Conservation (phyloP, 2,888 invertebrate species). For the Lasioglossum vierecki region DNA sequence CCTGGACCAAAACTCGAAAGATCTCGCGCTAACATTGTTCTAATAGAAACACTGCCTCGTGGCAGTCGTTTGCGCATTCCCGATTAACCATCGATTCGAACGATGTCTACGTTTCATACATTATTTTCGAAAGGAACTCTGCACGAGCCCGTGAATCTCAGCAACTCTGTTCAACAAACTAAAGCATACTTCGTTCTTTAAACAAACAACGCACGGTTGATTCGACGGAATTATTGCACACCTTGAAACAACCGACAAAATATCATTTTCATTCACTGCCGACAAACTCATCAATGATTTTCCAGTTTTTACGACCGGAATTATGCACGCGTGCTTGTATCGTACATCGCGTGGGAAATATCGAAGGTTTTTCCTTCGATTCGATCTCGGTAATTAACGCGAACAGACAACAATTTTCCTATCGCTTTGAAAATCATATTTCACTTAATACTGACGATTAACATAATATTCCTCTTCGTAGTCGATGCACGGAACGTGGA, state of each 20-base stretch:
- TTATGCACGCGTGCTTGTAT: constrained; percentile 25
- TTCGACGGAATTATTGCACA: background rate
- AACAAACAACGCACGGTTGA: background rate
- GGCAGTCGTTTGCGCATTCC: background rate
- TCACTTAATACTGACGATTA: too few relatives aligned
- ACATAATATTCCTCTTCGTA: background rate
- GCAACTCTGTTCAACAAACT: background rate
- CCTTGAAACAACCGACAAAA: background rate
- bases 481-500: background rate
- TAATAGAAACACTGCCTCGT: background rate
- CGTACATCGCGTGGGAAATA: constrained; percentile 37
- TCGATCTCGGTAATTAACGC: background rate
- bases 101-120: background rate
- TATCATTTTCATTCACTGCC: background rate
- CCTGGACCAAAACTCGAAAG: background rate
- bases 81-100: background rate
- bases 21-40: background rate
- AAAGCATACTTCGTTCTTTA: background rate
- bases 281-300: background rate
- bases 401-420: background rate
- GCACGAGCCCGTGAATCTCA: background rate
- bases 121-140: background rate
- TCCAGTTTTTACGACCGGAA: background rate
- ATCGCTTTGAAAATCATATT: background rate
- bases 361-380: constrained; percentile 22